Evolutionary conservation across 2,113 vertebrate genomes (phyloP).

Genomic region (Tyrannus savana): DNA sequence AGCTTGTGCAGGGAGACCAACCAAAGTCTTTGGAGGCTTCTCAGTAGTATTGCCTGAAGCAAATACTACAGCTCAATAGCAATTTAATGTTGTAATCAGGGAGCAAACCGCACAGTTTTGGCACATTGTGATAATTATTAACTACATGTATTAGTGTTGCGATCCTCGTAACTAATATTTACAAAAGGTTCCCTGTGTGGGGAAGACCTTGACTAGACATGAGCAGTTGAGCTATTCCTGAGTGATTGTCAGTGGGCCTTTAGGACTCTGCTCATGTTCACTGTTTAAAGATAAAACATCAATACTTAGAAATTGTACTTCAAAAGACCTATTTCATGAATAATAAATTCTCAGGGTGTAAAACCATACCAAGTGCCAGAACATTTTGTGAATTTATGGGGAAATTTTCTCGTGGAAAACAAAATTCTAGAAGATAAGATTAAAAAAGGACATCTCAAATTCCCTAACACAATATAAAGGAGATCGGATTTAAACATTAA

Average conservation of each 20-base stretch:
- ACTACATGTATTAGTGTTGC: conserved; percentile 78
- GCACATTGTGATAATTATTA: conserved; percentile 82
- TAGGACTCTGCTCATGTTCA: conserved; percentile 61
- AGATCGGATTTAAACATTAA: conserved; percentile 45
- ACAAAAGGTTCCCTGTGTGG: conserved; percentile 76
- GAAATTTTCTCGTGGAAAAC: conserved; percentile 59
- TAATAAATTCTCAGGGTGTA: conserved; percentile 76
- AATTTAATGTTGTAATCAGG: conserved; percentile 83
- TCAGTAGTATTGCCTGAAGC: conserved; percentile 80
- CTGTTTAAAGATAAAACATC: conserved; percentile 77
- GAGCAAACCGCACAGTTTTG: conserved; percentile 80
- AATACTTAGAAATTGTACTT: conserved; percentile 77
- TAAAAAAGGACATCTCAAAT: not conserved
- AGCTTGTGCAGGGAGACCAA: conserved; percentile 73
- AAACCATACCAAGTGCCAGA: conserved; percentile 65
- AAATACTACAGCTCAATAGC: conserved; percentile 78
- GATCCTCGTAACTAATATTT: conserved; percentile 82
- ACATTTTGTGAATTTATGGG: conserved; percentile 71
- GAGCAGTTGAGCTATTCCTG: conserved; percentile 71
- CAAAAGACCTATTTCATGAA: conserved; percentile 75
- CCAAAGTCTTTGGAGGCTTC: conserved; percentile 77
- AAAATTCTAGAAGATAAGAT: conserved; percentile 25
- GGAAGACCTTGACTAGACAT: conserved; percentile 73
- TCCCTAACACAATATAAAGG: conserved; percentile 27
- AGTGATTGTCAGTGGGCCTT: conserved; percentile 74